Percentiles rank a stretch among this genome's conserved stretches.
These are phyloP conservation scores for Drosophila sechellia DNA, from an alignment of 1,140 invertebrate genomes.

Conservation along the genomic window DNA sequence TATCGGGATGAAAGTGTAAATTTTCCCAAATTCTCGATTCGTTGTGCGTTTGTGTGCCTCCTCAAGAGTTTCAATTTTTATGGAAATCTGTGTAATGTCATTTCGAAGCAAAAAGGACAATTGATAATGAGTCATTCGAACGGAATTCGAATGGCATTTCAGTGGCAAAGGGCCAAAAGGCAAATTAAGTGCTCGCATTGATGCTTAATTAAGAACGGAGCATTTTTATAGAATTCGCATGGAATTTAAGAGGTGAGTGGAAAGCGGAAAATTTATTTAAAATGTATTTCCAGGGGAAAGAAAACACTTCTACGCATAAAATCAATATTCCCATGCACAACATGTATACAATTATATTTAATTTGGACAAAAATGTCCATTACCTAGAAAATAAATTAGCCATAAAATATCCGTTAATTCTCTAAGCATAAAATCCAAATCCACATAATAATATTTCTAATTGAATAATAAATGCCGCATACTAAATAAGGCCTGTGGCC, in stretches of 20 bases:
- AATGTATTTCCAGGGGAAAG: neutral
- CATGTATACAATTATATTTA: too few relatives aligned
- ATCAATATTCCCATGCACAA: too few relatives aligned
- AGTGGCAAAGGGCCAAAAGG: conserved; percentile 27
- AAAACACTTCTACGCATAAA: neutral
- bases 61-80: conserved; percentile 27
- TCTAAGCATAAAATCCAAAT: neutral
- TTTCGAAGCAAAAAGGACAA: conserved; percentile 24
- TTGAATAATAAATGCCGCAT: conserved; percentile 14
- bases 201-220: conserved; percentile 26
- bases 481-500: conserved; percentile 2
- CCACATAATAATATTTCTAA: conserved; percentile 12
- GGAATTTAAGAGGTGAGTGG: conserved; percentile 31
- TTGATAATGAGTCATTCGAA: conserved; percentile 43
- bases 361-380: too few relatives aligned
- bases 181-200: conserved; percentile 36
- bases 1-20: conserved; percentile 12
- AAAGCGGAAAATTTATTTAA: conserved; percentile 5
- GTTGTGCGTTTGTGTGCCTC: conserved; percentile 20
- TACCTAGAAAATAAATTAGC: too few relatives aligned
- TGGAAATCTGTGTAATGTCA: conserved; percentile 50
- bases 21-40: conserved; percentile 24
- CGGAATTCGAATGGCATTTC: conserved; percentile 40
- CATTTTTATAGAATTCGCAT: conserved; percentile 22
- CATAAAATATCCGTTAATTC: neutral